A percentile compares a stretch with the other conserved stretches of the same genome.
These are phyloP conservation scores for Drosophila mimetica DNA, from an alignment of 2,888 invertebrate species.

Conservation along the genomic window DNA sequence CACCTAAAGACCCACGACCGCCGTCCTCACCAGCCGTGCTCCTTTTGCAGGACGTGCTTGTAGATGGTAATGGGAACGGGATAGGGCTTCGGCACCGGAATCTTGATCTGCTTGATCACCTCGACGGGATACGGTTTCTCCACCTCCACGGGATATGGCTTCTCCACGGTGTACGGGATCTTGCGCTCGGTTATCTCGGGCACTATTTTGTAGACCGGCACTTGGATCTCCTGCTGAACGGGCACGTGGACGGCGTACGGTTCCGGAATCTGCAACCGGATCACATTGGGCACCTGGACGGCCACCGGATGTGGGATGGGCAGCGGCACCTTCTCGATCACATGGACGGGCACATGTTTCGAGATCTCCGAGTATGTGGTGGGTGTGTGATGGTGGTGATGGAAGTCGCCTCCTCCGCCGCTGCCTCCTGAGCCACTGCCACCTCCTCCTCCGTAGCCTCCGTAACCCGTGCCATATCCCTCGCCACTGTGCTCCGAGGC, in stretches of 20 bases:
- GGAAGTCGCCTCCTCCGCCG: slow-evolving; percentile 42
- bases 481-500: slow-evolving; percentile 57
- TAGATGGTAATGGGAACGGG: slow-evolving; percentile 90
- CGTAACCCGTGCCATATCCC: slow-evolving; percentile 28
- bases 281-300: slow-evolving; percentile 87
- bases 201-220: slow-evolving; percentile 90
- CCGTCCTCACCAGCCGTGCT: slow-evolving; percentile 77
- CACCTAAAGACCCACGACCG: neutral
- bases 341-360: slow-evolving; percentile 89
- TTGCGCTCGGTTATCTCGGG: slow-evolving; percentile 90
- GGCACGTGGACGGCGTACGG: slow-evolving; percentile 90
- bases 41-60: slow-evolving; percentile 89
- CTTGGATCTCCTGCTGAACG: slow-evolving; percentile 89
- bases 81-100: slow-evolving; percentile 89
- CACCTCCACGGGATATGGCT: slow-evolving; percentile 88
- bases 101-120: slow-evolving; percentile 90
- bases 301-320: slow-evolving; percentile 91
- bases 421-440: neutral
- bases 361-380: slow-evolving; percentile 88
- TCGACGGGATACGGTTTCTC: slow-evolving; percentile 91
- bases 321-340: slow-evolving; percentile 89
- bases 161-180: slow-evolving; percentile 90
- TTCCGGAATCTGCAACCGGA: slow-evolving; percentile 90
- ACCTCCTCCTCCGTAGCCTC: slow-evolving; percentile 25
- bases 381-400: slow-evolving; percentile 62